A percentile compares a stretch with the other conserved stretches of the same genome.
phyloP scores from a whole-genome alignment of 2,113 vertebrate genomes.

The Nesogale talazaci region DNA sequence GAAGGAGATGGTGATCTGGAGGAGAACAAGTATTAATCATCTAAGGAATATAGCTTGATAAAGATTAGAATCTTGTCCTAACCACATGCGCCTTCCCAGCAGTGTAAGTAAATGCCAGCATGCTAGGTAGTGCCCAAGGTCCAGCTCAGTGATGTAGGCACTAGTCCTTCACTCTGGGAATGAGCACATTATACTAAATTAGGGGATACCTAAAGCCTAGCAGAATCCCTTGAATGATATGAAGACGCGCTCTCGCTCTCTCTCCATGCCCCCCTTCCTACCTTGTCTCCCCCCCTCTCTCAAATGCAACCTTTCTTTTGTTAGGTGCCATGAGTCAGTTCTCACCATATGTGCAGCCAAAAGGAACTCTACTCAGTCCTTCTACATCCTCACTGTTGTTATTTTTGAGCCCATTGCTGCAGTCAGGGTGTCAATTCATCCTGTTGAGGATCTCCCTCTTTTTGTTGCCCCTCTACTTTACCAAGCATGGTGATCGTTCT shows the following conservation, averaged over 20 bases:
- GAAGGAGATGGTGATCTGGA: slow-evolving; percentile 2
- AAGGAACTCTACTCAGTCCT: too few relatives aligned
- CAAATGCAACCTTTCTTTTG: too few relatives aligned
- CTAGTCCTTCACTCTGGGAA: background rate
- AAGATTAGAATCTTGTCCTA: background rate
- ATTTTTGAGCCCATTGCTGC: too few relatives aligned
- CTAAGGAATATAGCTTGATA: background rate
- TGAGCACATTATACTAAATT: background rate
- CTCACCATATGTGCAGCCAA: too few relatives aligned
- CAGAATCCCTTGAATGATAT: background rate
- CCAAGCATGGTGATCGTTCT: background rate
- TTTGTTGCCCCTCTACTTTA: background rate
- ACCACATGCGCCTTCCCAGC: background rate
- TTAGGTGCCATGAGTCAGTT: too few relatives aligned
- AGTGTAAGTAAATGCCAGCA: background rate
- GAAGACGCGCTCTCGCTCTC: too few relatives aligned
- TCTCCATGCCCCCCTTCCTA: too few relatives aligned
- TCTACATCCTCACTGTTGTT: too few relatives aligned
- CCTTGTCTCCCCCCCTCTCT: too few relatives aligned
- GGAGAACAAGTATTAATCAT: background rate
- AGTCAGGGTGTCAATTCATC: too few relatives aligned
- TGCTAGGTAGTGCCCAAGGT: background rate
- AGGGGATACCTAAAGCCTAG: background rate
- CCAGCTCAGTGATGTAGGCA: background rate
- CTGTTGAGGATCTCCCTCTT: too few relatives aligned